Conservation (phyloP, 2,113 vertebrate species). For the Morone saxatilis region DNA sequence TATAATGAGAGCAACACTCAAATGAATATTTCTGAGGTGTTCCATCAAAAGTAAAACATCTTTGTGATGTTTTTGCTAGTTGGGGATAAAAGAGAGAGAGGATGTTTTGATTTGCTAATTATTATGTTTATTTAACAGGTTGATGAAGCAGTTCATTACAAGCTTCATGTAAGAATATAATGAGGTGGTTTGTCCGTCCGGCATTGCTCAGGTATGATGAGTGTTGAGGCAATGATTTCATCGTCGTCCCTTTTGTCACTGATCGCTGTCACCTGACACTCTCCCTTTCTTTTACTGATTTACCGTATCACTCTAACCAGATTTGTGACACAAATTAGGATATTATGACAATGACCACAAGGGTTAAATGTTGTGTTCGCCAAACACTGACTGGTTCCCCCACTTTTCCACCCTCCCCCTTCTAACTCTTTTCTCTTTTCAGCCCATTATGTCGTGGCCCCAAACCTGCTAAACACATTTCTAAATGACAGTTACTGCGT, state of each 20-base stretch:
- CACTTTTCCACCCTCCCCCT: constrained; percentile 45
- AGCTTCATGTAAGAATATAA: constrained; percentile 55
- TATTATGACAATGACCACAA: constrained; percentile 85
- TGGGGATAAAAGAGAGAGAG: constrained; percentile 60
- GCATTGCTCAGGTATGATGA: constrained; percentile 51
- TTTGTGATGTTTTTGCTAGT: constrained; percentile 47
- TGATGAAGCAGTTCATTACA: constrained; percentile 47
- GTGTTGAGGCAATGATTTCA: neutral
- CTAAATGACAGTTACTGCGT: constrained; percentile 83
- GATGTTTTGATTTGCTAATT: constrained; percentile 66
- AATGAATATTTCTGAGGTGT: constrained; percentile 46
- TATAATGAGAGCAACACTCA: constrained; percentile 37
- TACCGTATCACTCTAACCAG: constrained; percentile 83
- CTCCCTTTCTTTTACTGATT: constrained; percentile 80
- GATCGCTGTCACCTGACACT: constrained; percentile 73
- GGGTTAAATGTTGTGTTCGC: constrained; percentile 82
- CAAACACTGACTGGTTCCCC: constrained; percentile 71
- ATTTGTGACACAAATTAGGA: constrained; percentile 86
- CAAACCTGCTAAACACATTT: constrained; percentile 85
- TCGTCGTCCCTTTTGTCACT: constrained; percentile 55
- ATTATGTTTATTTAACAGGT: constrained; percentile 50
- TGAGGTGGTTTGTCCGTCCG: constrained; percentile 1
- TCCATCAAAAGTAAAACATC: constrained; percentile 37
- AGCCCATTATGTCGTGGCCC: constrained; percentile 79
- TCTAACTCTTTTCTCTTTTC: constrained; percentile 62